Base-by-base conservation (phyloP, 2,797 vertebrate genomes). In the Poecile montanus region DNA sequence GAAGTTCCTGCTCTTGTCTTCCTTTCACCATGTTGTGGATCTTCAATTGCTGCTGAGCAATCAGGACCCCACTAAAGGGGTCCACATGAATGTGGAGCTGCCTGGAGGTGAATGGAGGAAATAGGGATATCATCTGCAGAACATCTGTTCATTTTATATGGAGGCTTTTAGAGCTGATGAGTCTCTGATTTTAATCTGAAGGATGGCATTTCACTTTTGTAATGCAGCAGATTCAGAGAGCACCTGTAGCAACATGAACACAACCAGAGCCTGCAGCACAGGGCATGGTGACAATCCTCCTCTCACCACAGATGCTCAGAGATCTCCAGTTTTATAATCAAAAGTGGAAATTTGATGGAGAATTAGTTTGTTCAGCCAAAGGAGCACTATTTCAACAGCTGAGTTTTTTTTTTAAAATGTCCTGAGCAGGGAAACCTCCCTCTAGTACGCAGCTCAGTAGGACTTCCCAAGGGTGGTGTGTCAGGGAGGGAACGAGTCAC, bases 201-300 rank as follows among this genome's bases (percentile, higher is more conserved):
- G 29, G 42, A 44, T 44, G 12, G 74, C 67, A 30, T 57, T 61
- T 79, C 25, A 27, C 13, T 75, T 40, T 27, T 30, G 47, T 10
- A 20, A 7, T 30, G n/a, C 0, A 0, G 38, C 13, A 74, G 36
- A n/a, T 60, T 56, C 2, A 5, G 68, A 85, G 18, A 88, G 9
- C 38, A 14, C 0, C 2, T 40, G 23, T 42, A 65, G n/a, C 40
- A 82, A 21, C 8, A 38, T 0, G 3, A 4, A 3, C 12, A 21
- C 60, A 75, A 11, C 23, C 7, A n/a, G 23, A 87, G 9, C 38
- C 47, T 65, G 26, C 36, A 66, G 22, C 44, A 70, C 25, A 16
- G 16, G 36, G 22, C 27, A 53, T 25, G 14, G 14, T 34, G 3
- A 0, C 10, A 60, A 16, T 60, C 17, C 29, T 74, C 34, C 16